Evolutionary conservation across 2,113 vertebrate genomes (phyloP).

Genomic region (Mixornis gularis): DNA sequence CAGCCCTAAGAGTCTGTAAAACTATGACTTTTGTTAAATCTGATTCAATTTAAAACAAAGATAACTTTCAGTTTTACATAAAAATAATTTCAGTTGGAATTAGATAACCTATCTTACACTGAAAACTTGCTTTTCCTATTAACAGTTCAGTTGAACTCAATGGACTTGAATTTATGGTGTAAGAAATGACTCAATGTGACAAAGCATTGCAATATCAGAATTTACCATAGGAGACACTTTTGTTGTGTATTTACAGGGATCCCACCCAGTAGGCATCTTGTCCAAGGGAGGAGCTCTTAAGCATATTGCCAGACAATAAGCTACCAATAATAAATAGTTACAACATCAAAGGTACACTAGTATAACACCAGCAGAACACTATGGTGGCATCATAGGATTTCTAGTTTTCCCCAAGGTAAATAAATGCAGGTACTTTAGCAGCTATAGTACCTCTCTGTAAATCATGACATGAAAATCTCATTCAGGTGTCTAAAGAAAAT

Average conservation of each 20-base stretch:
- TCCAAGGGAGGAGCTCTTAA: background rate
- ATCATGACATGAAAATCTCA: background rate
- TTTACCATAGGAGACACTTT: background rate
- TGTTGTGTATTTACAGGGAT: background rate
- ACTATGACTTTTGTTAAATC: background rate
- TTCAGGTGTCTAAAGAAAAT: background rate
- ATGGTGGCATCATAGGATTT: background rate
- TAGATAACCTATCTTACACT: background rate
- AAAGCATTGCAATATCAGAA: background rate
- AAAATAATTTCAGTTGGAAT: background rate
- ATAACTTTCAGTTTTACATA: background rate
- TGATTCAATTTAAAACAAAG: background rate
- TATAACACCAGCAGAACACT: background rate
- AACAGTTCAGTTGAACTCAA: background rate
- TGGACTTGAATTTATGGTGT: background rate
- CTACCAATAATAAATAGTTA: background rate
- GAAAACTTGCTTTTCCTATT: background rate
- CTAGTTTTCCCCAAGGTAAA: background rate
- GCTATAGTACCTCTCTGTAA: background rate
- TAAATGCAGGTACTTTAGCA: background rate
- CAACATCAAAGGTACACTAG: background rate
- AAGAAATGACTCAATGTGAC: background rate
- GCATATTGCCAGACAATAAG: background rate
- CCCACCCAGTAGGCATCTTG: background rate
- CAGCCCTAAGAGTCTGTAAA: background rate